Percentiles rank a stretch among this genome's conserved stretches.
phyloP scores from a whole-genome alignment of 2,888 invertebrate genomes.

The Macaria notata region DNA sequence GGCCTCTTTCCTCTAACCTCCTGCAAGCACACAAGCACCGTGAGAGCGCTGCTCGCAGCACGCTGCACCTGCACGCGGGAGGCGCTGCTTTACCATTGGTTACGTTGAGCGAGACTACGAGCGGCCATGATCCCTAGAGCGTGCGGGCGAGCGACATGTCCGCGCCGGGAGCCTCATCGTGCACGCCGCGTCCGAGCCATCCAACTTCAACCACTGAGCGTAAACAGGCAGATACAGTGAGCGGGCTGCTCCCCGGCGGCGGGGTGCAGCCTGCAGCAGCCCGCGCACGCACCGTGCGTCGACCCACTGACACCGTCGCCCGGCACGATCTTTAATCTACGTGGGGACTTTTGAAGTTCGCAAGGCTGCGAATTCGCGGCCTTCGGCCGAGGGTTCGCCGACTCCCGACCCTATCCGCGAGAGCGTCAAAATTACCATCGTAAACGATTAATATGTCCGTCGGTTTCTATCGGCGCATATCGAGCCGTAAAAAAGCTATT shows the following conservation, averaged over 20 bases:
- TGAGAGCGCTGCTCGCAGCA: no score
- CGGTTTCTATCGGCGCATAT: constrained; percentile 39
- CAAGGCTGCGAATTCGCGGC: constrained; percentile 30
- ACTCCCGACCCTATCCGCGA: constrained; percentile 15
- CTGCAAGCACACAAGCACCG: constrained; percentile 75
- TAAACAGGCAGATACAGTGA: not conserved
- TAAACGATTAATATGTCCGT: constrained; percentile 37
- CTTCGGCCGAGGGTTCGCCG: constrained; percentile 25
- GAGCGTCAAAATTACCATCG: constrained; percentile 20
- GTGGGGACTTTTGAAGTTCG: constrained; percentile 55
- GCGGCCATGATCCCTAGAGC: constrained; percentile 32
- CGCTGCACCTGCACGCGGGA: no score
- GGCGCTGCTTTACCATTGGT: constrained; percentile 33
- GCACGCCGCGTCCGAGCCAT: constrained; percentile 20
- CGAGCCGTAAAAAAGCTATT: constrained; percentile 46
- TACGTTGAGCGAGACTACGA: constrained; percentile 34
- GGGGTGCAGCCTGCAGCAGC: constrained; percentile 31
- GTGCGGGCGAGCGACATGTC: constrained; percentile 27
- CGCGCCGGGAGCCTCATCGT: constrained; percentile 28
- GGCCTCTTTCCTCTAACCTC: constrained; percentile 97
- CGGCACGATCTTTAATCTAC: constrained; percentile 78
- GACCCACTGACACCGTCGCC: constrained; percentile 77
- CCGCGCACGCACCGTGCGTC: constrained; percentile 76
- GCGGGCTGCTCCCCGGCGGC: not conserved
- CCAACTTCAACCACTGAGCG: constrained; percentile 30